Percentiles rank a stretch among this genome's conserved stretches.
These are phyloP conservation scores for Dipodomys ordii DNA, from an alignment of 2,113 vertebrate genomes.

Conservation along the genomic window DNA sequence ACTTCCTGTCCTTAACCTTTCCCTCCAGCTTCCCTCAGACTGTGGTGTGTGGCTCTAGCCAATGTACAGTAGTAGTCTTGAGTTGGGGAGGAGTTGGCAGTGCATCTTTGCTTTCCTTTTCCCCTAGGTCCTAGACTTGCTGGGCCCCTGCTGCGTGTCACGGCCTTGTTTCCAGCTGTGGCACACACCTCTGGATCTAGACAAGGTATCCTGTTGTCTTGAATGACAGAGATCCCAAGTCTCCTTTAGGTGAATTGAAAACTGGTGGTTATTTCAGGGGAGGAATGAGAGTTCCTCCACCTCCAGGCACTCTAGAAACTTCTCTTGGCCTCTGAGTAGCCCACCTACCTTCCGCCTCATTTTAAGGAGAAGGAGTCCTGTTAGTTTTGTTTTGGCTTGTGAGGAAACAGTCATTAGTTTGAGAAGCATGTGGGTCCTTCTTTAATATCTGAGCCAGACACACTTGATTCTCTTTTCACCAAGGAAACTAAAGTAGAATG, in stretches of 20 bases:
- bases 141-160: not conserved
- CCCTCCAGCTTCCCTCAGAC: not conserved
- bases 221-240: not conserved
- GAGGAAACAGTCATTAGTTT: slow-evolving; percentile 24
- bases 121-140: not conserved
- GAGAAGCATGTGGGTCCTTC: not conserved
- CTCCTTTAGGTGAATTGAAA: not conserved
- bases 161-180: not conserved
- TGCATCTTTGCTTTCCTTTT: rapidly evolving
- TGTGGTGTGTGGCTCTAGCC: not conserved
- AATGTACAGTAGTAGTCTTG: not conserved
- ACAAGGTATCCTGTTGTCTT: not conserved
- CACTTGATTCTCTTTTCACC: too few relatives aligned
- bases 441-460: not conserved
- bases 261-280: not conserved
- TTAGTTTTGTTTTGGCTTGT: slow-evolving; percentile 32
- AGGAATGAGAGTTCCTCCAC: not conserved
- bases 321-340: not conserved
- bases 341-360: not conserved
- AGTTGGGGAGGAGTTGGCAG: not conserved
- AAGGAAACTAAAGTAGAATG: not conserved
- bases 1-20: not conserved
- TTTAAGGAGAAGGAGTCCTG: slow-evolving; percentile 24
- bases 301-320: not conserved
- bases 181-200: not conserved